phyloP scores from a whole-genome alignment of 1,140 invertebrate genomes.

The Rhyzopertha dominica region DNA sequence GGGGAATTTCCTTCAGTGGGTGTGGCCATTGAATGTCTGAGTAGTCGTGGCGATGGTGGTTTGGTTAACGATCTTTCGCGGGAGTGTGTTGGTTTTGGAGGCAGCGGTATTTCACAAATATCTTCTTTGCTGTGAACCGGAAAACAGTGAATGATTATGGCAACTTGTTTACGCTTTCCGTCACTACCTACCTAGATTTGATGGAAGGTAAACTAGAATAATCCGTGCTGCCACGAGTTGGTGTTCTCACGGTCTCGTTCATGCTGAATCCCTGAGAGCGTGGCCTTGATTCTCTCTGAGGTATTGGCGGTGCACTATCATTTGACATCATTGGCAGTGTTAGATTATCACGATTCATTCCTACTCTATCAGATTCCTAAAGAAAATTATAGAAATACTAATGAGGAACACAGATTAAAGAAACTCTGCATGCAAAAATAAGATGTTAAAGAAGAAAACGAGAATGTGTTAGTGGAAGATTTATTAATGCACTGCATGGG shows the following conservation, averaged over 20 bases:
- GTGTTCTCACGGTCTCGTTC: constrained; percentile 37
- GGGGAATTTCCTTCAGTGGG: constrained; percentile 44
- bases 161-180: background rate
- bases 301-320: constrained; percentile 52
- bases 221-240: constrained; percentile 41
- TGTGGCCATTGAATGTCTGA: constrained; percentile 51
- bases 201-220: constrained; percentile 46
- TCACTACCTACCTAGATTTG: constrained; percentile 34
- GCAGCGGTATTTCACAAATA: constrained; percentile 41
- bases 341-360: constrained; percentile 40
- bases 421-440: too few species aligned
- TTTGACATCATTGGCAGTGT: constrained; percentile 36
- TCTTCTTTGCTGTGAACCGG: constrained; percentile 34
- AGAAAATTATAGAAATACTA: too few species aligned
- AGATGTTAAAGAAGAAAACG: too few species aligned
- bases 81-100: constrained; percentile 52
- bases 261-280: constrained; percentile 53
- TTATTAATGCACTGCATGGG: too few species aligned
- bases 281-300: constrained; percentile 53
- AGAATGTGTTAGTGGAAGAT: too few species aligned
- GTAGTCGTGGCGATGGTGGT: constrained; percentile 54
- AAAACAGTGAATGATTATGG: constrained; percentile 2
- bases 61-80: constrained; percentile 53
- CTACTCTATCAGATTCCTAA: too few species aligned
- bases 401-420: too few species aligned